phyloP scores from a whole-genome alignment of 2,113 vertebrate genomes.

The Dermatemys mawii region DNA sequence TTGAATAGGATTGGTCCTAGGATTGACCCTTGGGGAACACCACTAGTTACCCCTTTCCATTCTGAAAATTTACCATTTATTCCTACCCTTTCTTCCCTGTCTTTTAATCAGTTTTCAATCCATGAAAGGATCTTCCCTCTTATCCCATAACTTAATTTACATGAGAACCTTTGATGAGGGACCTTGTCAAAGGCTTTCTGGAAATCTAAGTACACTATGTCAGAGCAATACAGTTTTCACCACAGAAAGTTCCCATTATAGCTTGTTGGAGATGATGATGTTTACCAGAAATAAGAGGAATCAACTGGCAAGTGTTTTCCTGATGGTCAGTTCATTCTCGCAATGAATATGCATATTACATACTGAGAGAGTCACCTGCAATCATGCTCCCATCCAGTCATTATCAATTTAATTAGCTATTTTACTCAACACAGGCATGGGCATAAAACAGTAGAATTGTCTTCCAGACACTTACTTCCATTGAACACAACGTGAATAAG shows the following conservation, averaged over 20 bases:
- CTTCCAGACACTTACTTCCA: constrained; percentile 32
- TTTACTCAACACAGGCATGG: not conserved
- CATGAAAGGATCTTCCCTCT: no score
- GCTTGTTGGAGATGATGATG: constrained; percentile 45
- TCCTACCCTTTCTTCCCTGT: no score
- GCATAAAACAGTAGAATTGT: constrained; percentile 38
- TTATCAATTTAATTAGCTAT: constrained; percentile 47
- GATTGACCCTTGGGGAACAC: no score
- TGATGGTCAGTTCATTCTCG: constrained; percentile 37
- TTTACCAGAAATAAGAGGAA: constrained; percentile 35
- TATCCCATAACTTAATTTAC: no score
- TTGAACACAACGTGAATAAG: not conserved
- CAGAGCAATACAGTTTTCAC: not conserved
- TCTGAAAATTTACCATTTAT: no score
- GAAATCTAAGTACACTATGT: no score
- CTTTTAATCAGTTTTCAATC: no score
- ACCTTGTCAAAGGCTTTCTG: no score
- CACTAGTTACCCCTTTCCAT: no score
- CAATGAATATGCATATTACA: constrained; percentile 42
- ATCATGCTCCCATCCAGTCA: constrained; percentile 14
- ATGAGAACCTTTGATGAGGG: no score
- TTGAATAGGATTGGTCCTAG: no score
- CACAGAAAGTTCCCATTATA: not conserved
- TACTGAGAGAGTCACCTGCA: constrained; percentile 24
- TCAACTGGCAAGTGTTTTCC: not conserved